phyloP scores from a whole-genome alignment of 2,113 vertebrate species.

The Oncorhynchus kisutch region DNA sequence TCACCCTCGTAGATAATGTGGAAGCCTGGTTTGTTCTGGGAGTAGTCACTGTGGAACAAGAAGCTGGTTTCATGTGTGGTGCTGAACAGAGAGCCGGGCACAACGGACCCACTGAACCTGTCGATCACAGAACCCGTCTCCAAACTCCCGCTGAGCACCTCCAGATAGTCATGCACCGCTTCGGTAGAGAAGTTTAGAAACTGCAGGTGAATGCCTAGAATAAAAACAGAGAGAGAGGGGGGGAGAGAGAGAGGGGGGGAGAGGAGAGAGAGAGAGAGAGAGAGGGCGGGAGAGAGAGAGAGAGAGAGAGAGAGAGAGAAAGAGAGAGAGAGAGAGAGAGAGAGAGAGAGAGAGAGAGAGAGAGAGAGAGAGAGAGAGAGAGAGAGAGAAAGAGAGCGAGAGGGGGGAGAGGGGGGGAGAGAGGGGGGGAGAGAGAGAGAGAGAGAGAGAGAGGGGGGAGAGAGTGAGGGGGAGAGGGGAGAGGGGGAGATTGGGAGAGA shows the following conservation, averaged over 20 bases:
- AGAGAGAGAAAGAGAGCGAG: no score
- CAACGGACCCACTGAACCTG: constrained; percentile 86
- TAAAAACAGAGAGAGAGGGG: background rate
- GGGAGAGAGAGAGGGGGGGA: background rate
- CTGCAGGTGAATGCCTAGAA: constrained; percentile 90
- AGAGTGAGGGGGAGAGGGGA: no score
- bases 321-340: no score
- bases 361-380: no score
- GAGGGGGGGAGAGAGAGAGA: no score
- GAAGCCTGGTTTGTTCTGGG: constrained; percentile 96
- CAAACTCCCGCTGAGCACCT: constrained; percentile 87
- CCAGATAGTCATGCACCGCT: constrained; percentile 96
- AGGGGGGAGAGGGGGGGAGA: no score
- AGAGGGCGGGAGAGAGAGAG: background rate
- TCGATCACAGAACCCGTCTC: constrained; percentile 90
- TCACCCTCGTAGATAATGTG: constrained; percentile 93
- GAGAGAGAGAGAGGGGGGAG: no score
- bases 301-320: no score
- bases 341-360: no score
- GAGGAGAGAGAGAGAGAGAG: background rate
- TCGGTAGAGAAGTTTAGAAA: constrained; percentile 98
- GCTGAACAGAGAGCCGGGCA: constrained; percentile 90
- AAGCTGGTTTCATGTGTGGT: constrained; percentile 96
- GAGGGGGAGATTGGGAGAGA: no score
- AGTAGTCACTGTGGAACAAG: constrained; percentile 97